Base-by-base conservation (phyloP, 2,888 invertebrate genomes). In the Eudasyphora cyanicolor region DNA sequence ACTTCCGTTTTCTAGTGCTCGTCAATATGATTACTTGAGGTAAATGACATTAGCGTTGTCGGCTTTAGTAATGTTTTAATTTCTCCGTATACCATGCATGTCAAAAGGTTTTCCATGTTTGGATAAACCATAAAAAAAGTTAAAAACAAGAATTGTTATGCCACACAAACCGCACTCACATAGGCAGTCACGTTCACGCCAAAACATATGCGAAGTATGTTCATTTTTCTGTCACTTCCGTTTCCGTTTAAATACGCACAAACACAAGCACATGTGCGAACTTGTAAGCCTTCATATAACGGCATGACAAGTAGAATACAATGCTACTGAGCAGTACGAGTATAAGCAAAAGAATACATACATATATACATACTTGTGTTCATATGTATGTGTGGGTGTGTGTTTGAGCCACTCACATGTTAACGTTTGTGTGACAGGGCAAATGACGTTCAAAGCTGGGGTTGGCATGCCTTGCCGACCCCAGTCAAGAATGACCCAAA, bases 401-500 rank as follows among this genome's bases (percentile, higher is more conserved):
- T 4, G 5, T 45, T 45, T 45, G 35, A 14, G n/a, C 45, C 6
- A 45, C n/a, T 3, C 5, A 10, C 35, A 45, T 45, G 45, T 45
- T 3, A 12, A n/a, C 35, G 45, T 3, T 3, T 45, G 45, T 45
- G 14, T 45, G 45, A 45, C 14, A 7, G n/a, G n/a, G n/a, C n/a
- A n/a, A n/a, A n/a, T n/a, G n/a, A n/a, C n/a, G n/a, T n/a, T n/a
- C n/a, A n/a, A n/a, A n/a, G n/a, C n/a, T n/a, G n/a, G n/a, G n/a
- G n/a, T n/a, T n/a, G 12, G 27, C 75, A 57, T 79, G 49, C 38
- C 70, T 51, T 49, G 79, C 69, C 71, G 71, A 76, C 67, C n/a
- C 32, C 62, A 73, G 67, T 67, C 74, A 78, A 73, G 62, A 76
- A 62, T 74, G 73, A 73, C 76, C 79, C 49, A 77, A 74, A 76